Conservation (phyloP, 2,797 vertebrate species). For the Trachops cirrhosus region DNA sequence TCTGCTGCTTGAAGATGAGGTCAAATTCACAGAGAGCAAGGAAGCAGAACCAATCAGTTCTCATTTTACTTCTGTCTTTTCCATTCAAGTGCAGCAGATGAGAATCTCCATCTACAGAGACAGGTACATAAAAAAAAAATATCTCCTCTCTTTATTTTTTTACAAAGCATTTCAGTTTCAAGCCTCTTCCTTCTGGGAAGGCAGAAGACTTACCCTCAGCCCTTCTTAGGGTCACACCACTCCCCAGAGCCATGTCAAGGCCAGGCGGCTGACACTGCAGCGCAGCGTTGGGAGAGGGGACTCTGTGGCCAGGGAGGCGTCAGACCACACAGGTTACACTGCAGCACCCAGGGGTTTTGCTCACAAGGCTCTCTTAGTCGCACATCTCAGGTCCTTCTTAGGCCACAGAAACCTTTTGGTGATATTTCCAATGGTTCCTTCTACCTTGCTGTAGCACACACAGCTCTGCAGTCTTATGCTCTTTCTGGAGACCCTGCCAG, state of each 20-base stretch:
- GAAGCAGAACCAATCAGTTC: neutral
- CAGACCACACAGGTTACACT: neutral
- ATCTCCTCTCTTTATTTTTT: neutral
- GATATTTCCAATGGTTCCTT: neutral
- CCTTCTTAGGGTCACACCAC: neutral
- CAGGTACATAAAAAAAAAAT: neutral
- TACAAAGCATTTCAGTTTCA: neutral
- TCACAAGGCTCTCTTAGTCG: neutral
- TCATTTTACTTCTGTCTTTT: constrained; percentile 14
- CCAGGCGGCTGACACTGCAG: neutral
- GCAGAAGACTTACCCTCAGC: neutral
- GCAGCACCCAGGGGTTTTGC: neutral
- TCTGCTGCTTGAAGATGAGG: neutral
- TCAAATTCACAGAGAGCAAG: neutral
- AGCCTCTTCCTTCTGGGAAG: constrained; percentile 13
- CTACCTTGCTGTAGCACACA: neutral
- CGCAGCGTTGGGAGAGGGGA: neutral
- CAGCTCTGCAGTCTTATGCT: neutral
- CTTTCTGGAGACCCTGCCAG: neutral
- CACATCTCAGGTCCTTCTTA: neutral
- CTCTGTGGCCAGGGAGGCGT: neutral
- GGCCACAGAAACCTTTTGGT: neutral
- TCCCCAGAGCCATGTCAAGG: neutral
- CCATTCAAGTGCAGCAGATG: neutral
- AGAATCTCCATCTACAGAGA: neutral